Percentiles rank a stretch among this genome's conserved stretches.
phyloP scores from a whole-genome alignment of 2,797 vertebrate species.

The Alcedo atthis region DNA sequence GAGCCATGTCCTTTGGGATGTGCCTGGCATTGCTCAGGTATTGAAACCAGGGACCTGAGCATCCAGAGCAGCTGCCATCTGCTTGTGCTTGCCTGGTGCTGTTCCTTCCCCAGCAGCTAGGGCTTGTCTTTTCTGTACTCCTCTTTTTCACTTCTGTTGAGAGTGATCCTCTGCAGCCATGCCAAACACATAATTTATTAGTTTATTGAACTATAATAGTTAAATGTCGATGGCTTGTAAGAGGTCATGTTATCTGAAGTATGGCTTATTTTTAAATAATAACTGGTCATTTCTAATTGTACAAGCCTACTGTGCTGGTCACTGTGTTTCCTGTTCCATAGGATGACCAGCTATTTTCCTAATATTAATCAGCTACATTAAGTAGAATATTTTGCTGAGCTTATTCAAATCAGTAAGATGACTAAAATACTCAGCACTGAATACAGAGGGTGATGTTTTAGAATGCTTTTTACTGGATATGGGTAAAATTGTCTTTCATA shows the following conservation, averaged over 20 bases:
- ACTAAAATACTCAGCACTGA: neutral
- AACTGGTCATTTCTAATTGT: neutral
- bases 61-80: neutral
- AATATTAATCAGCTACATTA: neutral
- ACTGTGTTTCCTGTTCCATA: neutral
- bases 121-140: neutral
- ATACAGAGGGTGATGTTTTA: neutral
- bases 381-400: neutral
- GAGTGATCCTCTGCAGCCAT: neutral
- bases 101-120: neutral
- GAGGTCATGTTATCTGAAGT: neutral
- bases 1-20: fast-evolving
- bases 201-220: neutral
- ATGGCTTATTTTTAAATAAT: neutral
- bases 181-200: neutral
- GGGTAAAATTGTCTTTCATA: neutral
- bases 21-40: fast-evolving
- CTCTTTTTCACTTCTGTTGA: neutral
- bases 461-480: neutral
- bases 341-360: neutral
- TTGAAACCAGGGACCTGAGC: neutral
- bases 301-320: neutral
- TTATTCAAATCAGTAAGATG: neutral
- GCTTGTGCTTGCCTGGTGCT: fast-evolving
- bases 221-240: neutral